Evolutionary conservation across 2,888 invertebrate genomes (phyloP).

Genomic region (Rhimphoctona megacephalus): DNA sequence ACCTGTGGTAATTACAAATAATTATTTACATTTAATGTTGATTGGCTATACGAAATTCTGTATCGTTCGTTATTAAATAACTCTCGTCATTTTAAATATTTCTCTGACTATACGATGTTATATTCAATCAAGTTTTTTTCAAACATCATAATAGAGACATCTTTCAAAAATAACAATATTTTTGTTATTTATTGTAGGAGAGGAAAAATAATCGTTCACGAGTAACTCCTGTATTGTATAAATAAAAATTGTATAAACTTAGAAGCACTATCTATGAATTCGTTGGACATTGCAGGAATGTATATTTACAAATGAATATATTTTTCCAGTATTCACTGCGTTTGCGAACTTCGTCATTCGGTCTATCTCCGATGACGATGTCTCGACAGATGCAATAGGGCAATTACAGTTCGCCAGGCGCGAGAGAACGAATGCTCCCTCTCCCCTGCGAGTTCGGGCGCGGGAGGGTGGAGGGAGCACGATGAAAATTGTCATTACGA

Average conservation of each 20-base stretch:
- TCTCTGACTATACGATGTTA: too few relatives aligned
- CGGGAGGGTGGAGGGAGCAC: conserved; percentile 78
- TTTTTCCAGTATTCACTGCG: background rate
- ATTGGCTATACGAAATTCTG: too few relatives aligned
- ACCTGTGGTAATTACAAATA: background rate
- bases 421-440: conserved; percentile 56
- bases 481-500: conserved; percentile 84
- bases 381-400: conserved; percentile 81
- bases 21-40: background rate
- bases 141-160: background rate
- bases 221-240: background rate
- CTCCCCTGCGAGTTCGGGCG: conserved; percentile 58
- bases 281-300: background rate
- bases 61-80: too few relatives aligned
- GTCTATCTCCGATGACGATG: conserved; percentile 69
- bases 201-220: background rate
- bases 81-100: too few relatives aligned
- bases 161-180: background rate
- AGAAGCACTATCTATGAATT: background rate
- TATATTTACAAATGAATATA: background rate
- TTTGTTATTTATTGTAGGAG: background rate
- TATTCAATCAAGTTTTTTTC: too few relatives aligned
- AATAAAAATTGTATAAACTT: background rate
- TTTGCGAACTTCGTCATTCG: conserved; percentile 29
- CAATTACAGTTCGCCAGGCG: conserved; percentile 77